Evolutionary conservation across 2,113 vertebrate species (phyloP).

Genomic region (Neotragus pygmaeus): DNA sequence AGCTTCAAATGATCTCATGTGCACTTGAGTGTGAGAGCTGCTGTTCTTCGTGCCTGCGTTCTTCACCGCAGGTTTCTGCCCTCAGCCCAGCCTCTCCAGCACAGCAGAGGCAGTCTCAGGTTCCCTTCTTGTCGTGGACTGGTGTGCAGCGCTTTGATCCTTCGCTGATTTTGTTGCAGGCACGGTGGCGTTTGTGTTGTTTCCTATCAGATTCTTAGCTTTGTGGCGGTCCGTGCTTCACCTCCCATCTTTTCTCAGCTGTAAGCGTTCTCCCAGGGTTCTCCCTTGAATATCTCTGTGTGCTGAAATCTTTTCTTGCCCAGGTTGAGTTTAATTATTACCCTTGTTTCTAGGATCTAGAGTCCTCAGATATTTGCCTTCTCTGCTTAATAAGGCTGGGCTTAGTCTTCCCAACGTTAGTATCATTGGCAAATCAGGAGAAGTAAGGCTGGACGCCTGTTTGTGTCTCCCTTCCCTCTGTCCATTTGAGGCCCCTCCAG

Average conservation of each 20-base stretch:
- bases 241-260: neutral
- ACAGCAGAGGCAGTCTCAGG: neutral
- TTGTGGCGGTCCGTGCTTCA: neutral
- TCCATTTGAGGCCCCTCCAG: neutral
- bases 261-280: neutral
- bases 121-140: neutral
- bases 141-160: neutral
- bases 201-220: neutral
- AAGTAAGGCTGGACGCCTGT: neutral
- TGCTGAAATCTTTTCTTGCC: slow-evolving; percentile 16
- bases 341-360: neutral
- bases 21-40: neutral
- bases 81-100: neutral
- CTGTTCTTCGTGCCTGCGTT: neutral
- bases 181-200: neutral
- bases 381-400: neutral
- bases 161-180: slow-evolving; percentile 7
- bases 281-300: neutral
- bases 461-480: neutral
- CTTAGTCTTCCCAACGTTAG: neutral
- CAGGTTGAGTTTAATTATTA: neutral
- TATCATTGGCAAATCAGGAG: neutral
- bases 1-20: neutral
- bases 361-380: neutral
- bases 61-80: neutral